A percentile compares a stretch with the other conserved stretches of the same genome.
Conservation (phyloP, 2,797 vertebrate species). For the Ctenopoma multispine region DNA sequence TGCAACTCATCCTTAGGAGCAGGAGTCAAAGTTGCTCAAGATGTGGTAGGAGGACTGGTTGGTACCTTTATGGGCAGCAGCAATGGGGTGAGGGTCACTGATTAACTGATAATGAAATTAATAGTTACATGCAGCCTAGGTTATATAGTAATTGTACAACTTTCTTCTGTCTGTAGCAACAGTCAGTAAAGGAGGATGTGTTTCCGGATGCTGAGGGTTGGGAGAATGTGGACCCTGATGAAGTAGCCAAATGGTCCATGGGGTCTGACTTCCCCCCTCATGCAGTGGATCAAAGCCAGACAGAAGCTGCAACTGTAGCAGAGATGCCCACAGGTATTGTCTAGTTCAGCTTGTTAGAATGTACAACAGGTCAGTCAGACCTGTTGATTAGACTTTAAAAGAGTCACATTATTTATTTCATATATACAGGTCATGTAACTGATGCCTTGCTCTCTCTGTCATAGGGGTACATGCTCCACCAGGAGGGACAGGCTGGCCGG, state of each 20-base stretch:
- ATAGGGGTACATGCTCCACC: constrained; percentile 33
- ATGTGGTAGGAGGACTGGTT: constrained; percentile 71
- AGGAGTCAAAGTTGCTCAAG: constrained; percentile 76
- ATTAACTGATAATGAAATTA: background rate
- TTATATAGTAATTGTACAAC: background rate
- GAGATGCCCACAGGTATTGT: constrained; percentile 56
- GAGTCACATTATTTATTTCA: background rate
- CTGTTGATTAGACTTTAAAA: background rate
- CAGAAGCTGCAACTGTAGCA: constrained; percentile 35
- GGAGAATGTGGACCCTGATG: constrained; percentile 78
- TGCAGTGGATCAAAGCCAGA: constrained; percentile 38
- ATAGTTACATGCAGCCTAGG: background rate
- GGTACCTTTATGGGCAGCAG: constrained; percentile 65
- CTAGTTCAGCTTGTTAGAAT: background rate
- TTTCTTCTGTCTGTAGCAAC: constrained; percentile 26
- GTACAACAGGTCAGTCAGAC: background rate
- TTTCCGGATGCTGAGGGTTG: constrained; percentile 80
- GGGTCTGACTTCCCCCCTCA: constrained; percentile 72
- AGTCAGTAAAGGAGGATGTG: constrained; percentile 74
- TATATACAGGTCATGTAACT: background rate
- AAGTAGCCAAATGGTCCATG: constrained; percentile 78
- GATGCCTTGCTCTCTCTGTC: background rate
- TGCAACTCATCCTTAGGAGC: constrained; percentile 81
- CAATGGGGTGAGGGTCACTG: constrained; percentile 59
- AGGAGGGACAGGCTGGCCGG: constrained; percentile 58